phyloP scores from a whole-genome alignment of 64 coral and sea anemone genomes.

The Montipora cactus region DNA sequence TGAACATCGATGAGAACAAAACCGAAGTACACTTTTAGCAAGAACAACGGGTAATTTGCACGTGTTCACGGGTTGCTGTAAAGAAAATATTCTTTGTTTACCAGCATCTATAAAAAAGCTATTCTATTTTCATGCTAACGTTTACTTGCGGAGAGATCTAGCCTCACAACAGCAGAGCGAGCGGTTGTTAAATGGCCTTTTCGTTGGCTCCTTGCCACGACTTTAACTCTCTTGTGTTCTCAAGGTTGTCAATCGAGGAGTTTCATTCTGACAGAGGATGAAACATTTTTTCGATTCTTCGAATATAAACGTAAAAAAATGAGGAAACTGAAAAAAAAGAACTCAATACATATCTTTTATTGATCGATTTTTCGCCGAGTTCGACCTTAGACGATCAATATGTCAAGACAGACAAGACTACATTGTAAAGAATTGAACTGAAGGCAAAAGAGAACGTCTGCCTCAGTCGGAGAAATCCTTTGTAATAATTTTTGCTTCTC shows the following conservation, averaged over 20 bases:
- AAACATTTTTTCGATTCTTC: background rate
- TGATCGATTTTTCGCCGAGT: background rate
- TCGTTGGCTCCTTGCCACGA: conserved; percentile 16
- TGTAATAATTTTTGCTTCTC: background rate
- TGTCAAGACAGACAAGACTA: background rate
- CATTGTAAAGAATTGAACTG: background rate
- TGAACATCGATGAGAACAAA: background rate
- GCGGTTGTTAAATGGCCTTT: too few species aligned
- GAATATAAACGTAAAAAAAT: background rate
- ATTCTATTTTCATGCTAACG: background rate
- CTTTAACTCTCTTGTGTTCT: background rate
- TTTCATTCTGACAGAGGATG: background rate
- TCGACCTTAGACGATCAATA: background rate
- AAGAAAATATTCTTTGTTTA: conserved; percentile 31
- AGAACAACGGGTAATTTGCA: conserved; percentile 6
- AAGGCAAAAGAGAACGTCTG: background rate
- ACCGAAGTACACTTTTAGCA: background rate
- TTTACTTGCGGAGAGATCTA: background rate
- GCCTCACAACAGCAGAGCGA: background rate
- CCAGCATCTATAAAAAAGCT: background rate
- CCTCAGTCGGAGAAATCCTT: background rate
- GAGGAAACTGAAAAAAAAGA: background rate
- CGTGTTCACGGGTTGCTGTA: conserved; percentile 36
- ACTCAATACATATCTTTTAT: background rate
- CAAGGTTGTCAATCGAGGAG: background rate